Evolutionary conservation across 2,113 vertebrate species (phyloP).

Genomic region (Danionella cerebrum): DNA sequence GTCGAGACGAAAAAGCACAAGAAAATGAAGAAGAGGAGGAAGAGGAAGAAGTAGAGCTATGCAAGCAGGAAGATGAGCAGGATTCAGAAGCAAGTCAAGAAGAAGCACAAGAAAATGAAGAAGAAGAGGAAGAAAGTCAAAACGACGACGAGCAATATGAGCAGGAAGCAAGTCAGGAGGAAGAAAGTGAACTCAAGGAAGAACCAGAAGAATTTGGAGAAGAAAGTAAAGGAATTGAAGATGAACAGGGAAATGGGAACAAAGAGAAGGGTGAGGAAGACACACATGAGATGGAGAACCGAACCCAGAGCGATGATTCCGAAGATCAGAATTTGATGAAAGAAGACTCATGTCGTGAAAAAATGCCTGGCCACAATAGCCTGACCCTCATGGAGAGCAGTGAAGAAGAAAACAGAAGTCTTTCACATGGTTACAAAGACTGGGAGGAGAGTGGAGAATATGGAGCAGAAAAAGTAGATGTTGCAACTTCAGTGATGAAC

Average conservation of each 20-base stretch:
- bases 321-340: background rate
- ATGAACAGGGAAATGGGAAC: background rate
- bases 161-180: background rate
- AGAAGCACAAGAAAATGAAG: background rate
- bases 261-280: background rate
- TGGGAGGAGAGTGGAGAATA: background rate
- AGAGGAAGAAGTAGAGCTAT: background rate
- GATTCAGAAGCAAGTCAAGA: background rate
- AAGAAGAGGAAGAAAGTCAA: background rate
- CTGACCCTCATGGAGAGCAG: background rate
- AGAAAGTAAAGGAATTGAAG: background rate
- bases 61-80: background rate
- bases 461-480: background rate
- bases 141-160: background rate
- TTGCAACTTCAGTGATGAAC: background rate
- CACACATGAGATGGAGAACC: background rate
- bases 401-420: background rate
- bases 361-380: background rate
- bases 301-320: background rate
- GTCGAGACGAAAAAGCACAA: background rate
- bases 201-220: background rate
- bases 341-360: background rate
- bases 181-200: background rate
- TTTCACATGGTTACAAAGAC: background rate
- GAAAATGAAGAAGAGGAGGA: background rate